phyloP scores from a whole-genome alignment of 2,797 vertebrate genomes.

The Eospalax fontanierii region DNA sequence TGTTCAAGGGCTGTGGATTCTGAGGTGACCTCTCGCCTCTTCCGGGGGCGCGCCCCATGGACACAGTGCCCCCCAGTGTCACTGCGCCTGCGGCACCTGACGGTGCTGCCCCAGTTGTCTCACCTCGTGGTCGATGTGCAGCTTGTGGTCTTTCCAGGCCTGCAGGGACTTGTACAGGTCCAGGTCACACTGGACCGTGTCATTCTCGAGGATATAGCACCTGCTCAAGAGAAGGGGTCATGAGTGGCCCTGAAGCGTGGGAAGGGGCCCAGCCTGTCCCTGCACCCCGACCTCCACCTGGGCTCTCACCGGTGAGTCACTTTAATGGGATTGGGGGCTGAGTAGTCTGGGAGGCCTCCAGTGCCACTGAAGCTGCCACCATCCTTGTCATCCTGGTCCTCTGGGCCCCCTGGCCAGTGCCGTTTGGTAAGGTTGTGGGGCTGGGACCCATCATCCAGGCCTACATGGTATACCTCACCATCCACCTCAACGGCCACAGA shows the following conservation, averaged over 20 bases:
- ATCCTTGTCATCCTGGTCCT: constrained; percentile 86
- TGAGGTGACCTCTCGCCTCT: background rate
- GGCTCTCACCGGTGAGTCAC: constrained; percentile 95
- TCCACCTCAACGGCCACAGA: constrained; percentile 90
- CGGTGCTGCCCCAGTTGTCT: background rate
- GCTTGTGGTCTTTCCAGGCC: constrained; percentile 99
- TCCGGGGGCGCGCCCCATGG: too few relatives aligned
- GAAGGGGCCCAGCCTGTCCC: background rate
- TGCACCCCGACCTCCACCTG: rapidly evolving
- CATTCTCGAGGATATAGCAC: constrained; percentile 95
- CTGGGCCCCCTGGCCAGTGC: constrained; percentile 85
- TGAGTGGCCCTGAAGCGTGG: background rate
- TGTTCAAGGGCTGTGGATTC: background rate
- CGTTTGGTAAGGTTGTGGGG: constrained; percentile 91
- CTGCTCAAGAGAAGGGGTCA: constrained; percentile 86
- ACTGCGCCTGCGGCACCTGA: background rate
- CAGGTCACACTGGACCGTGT: constrained; percentile 95
- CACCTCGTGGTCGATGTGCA: constrained; percentile 98
- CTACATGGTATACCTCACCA: constrained; percentile 91
- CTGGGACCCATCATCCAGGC: constrained; percentile 90
- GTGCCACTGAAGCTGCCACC: constrained; percentile 94
- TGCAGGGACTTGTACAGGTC: constrained; percentile 96
- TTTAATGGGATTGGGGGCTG: constrained; percentile 92
- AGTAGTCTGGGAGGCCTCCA: constrained; percentile 89
- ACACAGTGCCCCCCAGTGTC: too few relatives aligned